Base-by-base conservation (phyloP, 2,888 invertebrate genomes). In the Latrodectus elegans region DNA sequence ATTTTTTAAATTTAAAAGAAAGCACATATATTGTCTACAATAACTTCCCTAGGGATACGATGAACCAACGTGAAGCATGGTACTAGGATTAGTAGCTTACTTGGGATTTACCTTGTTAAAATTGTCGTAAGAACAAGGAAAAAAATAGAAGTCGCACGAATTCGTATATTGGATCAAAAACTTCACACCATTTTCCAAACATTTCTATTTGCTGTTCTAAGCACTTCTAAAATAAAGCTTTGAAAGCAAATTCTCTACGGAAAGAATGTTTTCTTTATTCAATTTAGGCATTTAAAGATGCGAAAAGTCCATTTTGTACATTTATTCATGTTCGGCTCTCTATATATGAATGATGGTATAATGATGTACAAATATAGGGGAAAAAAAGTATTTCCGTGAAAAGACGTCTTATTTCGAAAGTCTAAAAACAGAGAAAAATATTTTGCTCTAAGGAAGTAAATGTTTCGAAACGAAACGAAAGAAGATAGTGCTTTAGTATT, bases 41-140 rank as follows among this genome's bases (percentile, higher is more conserved):
- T 80, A 72, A 72, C 80, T 72, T 80, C 65, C 65, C 71, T 52
- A 55, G 38, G 15, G 60, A 72, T 64, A 71, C 51, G 78, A 64
- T 70, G 78, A 78, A 52, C 64, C 64, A 38, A 53, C 52, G 70
- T 38, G 70, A 72, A 72, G 65, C 64, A 60, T 65, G 49, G 64
- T 72, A 65, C 72, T 72, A 22, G 80, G 72, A 80, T 80, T 72
- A 80, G 72, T 12, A 51, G 64, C 60, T 80, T 72, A 80, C 72
- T 80, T 72, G 64, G 72, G 80, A 51, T 80, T 80, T 80, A 72
- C 72, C 80, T 80, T 80, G 80, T 80, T 80, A 80, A 72, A 80
- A 80, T 51, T 64, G 80, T 55, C 80, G 68, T 64, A 68, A 70
- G 38, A 55, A 55, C 55, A 38, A 55, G n/a, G 49, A 49, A 64